Evolutionary conservation across 2,113 vertebrate genomes (phyloP).

Genomic region (Pelvicachromis taeniatus): DNA sequence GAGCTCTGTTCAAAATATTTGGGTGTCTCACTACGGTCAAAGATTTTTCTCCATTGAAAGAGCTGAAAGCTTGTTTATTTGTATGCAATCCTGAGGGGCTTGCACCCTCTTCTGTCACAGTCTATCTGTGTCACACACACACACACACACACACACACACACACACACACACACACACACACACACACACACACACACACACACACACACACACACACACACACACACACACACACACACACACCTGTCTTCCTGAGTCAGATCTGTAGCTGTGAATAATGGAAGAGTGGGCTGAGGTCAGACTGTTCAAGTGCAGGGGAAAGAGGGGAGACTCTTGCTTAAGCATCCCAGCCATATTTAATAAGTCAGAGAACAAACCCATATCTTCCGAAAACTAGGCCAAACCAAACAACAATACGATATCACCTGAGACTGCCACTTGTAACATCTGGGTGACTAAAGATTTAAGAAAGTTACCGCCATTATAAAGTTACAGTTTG

Average conservation of each 20-base stretch:
- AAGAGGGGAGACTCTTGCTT: background rate
- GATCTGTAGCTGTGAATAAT: slow-evolving; percentile 60
- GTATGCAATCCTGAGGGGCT: background rate
- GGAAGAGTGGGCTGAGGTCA: slow-evolving; percentile 55
- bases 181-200: background rate
- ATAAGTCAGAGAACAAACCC: slow-evolving; percentile 27
- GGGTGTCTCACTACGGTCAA: background rate
- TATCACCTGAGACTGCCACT: background rate
- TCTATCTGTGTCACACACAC: background rate
- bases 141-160: background rate
- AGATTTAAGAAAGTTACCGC: background rate
- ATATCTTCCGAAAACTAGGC: slow-evolving; percentile 25
- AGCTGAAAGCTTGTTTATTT: background rate
- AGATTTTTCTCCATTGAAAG: background rate
- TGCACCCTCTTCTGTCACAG: background rate
- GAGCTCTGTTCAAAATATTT: background rate
- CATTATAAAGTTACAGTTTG: background rate
- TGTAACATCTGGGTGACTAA: background rate
- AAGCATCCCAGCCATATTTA: slow-evolving; percentile 24
- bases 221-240: background rate
- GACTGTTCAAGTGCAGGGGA: slow-evolving; percentile 38
- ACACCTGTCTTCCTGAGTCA: slow-evolving; percentile 53
- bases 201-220: background rate
- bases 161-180: too few species aligned
- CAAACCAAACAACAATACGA: background rate